phyloP scores from a whole-genome alignment of 2,797 vertebrate species.

The Danio kyathit region DNA sequence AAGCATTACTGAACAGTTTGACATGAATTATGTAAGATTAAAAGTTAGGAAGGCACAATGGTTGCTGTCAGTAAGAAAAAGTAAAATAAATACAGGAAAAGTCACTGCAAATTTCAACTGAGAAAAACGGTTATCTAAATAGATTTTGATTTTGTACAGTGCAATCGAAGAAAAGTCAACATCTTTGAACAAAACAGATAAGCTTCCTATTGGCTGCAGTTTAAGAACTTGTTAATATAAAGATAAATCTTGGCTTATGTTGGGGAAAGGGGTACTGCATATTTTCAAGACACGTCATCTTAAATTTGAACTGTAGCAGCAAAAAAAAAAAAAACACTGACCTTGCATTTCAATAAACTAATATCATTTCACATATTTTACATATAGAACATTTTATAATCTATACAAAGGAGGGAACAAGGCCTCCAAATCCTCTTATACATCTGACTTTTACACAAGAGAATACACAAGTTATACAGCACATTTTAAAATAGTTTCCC shows the following conservation, averaged over 20 bases:
- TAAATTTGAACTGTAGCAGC: constrained; percentile 83
- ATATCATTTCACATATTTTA: constrained; percentile 80
- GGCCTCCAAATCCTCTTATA: constrained; percentile 77
- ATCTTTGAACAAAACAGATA: constrained; percentile 49
- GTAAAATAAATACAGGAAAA: constrained; percentile 24
- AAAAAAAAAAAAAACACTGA: constrained; percentile 81
- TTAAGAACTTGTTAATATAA: constrained; percentile 51
- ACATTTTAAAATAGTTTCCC: constrained; percentile 88
- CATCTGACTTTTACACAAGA: constrained; percentile 82
- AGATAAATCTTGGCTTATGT: constrained; percentile 54
- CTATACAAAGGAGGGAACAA: constrained; percentile 74
- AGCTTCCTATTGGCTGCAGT: constrained; percentile 44
- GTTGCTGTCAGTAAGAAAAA: constrained; percentile 53
- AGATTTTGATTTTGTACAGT: constrained; percentile 61
- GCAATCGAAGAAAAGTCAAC: constrained; percentile 57
- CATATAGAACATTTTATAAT: constrained; percentile 82
- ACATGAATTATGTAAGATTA: constrained; percentile 55
- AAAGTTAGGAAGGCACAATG: constrained; percentile 73
- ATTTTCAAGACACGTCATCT: constrained; percentile 82
- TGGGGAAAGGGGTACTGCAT: constrained; percentile 77
- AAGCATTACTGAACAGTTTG: constrained; percentile 20
- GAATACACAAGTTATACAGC: constrained; percentile 86
- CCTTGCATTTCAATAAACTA: constrained; percentile 84
- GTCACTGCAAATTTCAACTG: constrained; percentile 3
- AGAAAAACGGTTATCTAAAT: constrained; percentile 49